Evolutionary conservation across 2,113 vertebrate species (phyloP), one percentile per base, ranked within the genome.

Genomic region (Xiphorhynchus elegans): DNA sequence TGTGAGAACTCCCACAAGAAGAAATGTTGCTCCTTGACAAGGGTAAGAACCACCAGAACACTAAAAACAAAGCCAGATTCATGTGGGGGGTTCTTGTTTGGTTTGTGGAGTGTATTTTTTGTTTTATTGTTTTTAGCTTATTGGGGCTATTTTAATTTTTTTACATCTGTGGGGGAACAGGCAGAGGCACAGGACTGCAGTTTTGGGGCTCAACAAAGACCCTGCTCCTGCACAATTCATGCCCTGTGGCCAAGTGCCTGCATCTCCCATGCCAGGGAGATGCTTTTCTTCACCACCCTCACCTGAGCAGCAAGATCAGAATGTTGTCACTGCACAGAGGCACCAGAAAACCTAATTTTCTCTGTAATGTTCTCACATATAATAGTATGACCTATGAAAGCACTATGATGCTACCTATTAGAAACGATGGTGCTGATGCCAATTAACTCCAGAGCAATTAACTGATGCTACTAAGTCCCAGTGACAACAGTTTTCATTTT

Each of bases 391-490:
- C 25, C 83, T 70, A 35, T 13, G 60, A 83, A 83, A 80, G 21
- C 52, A 75, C 33, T 11, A 14, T 7, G 24, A 44, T 67, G 44
- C 47, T 12, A 68, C 19, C 75, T 68, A 37, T 53, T 82, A 64
- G 37, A 91, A 91, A 58, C 10, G 5, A 85, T 50, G 18, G 13
- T n/a, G 40, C 56, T 37, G 11, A 89, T 47, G 58, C 10, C 62
- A 89, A 56, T 89, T 93, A 87, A 72, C 70, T 87, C 25, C 73
- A 73, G 19, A 58, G 76, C 62, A 68, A n/a, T 75, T 80, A 88
- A 89, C 33, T 20, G 37, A 70, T 29, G 20, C 33, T 66, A 55
- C 33, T 47, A 53, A 90, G 84, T 23, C 33, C 39, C 47, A 35
- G 33, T 23, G 47, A 67, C 56, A 77, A 37, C 3, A 58, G 20